Evolutionary conservation across 2,888 invertebrate genomes (phyloP), one percentile per base, ranked within the genome.

Genomic region (Oconnorella tubifera): DNA sequence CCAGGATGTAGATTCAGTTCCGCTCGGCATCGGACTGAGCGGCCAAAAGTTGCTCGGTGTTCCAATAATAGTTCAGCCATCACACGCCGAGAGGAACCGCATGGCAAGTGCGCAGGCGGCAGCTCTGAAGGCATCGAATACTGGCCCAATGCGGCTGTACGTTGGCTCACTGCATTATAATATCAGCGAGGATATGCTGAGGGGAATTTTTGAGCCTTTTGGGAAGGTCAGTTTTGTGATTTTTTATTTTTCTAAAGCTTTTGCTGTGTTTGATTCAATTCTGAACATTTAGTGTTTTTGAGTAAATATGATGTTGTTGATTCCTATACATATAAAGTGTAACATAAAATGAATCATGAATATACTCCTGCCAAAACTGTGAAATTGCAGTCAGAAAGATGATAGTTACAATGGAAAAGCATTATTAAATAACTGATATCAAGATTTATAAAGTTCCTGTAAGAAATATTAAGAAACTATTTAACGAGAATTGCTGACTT

Each of bases 131-230:
- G 70, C 74, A 51, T 56, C 57, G 49, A 57, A 32, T 89, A 89
- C 58, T 2, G 97, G 98, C 25, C 98, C 98, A 1, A 95, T 98
- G 88, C 88, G 96, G 76, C 85, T 99, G 6, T 98, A 98, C 84
- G 96, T 99, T 63, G 98, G 98, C 33, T 97, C 97, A 25, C 84
- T 99, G 63, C 98, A 99, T 84, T 97, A 96, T 80, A 97, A 98
- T 82, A 98, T 99, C 72, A 96, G 94, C 4, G 98, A 99, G 84
- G 98, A 98, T 71, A 99, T 99, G 99, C 85, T 99, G 64, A 85
- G 91, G 64, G 96, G 96, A 31, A 98, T 99, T 73, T 99, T 99
- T 84, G 98, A 99, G 82, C 97, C 97, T 0, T 98, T 98, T 84
- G 98, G 98, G 51, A 94, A 94, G 78, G 83, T 83, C 70, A 68